These are phyloP conservation scores for Malthinus flaveolus DNA, from an alignment of 2,888 invertebrate species.

Conservation along the genomic window DNA sequence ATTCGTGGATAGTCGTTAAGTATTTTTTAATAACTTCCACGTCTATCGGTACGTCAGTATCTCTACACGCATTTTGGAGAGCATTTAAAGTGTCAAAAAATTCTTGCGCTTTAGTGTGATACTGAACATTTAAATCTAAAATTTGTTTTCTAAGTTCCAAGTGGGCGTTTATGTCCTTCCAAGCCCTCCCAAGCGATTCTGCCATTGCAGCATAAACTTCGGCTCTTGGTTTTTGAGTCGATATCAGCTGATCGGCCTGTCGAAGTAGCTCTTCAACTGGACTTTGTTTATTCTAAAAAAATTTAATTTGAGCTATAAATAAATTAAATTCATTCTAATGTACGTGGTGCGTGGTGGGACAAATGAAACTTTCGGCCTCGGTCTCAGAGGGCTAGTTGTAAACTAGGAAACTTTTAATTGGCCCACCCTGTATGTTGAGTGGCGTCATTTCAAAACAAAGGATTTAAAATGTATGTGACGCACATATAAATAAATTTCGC, in stretches of 20 bases:
- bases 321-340: not conserved
- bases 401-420: too few relatives aligned
- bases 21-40: constrained; percentile 72
- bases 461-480: too few relatives aligned
- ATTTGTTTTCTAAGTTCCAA: constrained; percentile 77
- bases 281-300: constrained; percentile 77
- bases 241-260: constrained; percentile 83
- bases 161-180: constrained; percentile 81
- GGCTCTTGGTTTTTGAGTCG: constrained; percentile 72
- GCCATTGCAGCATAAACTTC: constrained; percentile 90
- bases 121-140: constrained; percentile 76
- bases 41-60: constrained; percentile 69
- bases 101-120: constrained; percentile 72
- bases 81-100: constrained; percentile 70
- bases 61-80: constrained; percentile 70
- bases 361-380: too few relatives aligned
- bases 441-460: too few relatives aligned
- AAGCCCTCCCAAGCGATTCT: constrained; percentile 72
- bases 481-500: too few relatives aligned
- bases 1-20: constrained; percentile 71
- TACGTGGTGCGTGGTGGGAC: too few relatives aligned
- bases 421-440: too few relatives aligned
- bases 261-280: constrained; percentile 85
- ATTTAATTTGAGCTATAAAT: constrained; percentile 1
- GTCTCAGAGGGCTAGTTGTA: too few relatives aligned